These are phyloP conservation scores for Drosophila neutralis DNA, from an alignment of 2,888 invertebrate genomes.

Conservation along the genomic window DNA sequence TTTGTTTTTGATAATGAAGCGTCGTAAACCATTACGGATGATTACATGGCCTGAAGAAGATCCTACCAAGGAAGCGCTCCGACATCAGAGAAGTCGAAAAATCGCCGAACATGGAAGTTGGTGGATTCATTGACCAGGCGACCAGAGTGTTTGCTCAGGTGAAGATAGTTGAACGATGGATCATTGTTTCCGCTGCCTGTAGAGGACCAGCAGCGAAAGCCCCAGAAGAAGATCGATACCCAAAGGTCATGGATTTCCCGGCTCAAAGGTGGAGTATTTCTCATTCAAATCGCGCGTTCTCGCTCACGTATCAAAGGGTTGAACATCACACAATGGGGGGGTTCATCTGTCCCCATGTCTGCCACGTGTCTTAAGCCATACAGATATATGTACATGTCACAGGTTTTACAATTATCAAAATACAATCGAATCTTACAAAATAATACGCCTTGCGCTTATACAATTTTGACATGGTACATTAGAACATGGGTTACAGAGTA, in stretches of 20 bases:
- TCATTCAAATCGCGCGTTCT: constrained; percentile 31
- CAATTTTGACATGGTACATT: constrained; percentile 13
- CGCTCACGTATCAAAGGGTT: constrained; percentile 18
- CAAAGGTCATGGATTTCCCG: constrained; percentile 15
- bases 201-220: constrained; percentile 29
- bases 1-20: constrained; percentile 24
- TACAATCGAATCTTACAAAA: constrained; percentile 51
- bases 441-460: constrained; percentile 25
- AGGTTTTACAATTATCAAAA: constrained; percentile 50
- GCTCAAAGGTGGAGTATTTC: constrained; percentile 20
- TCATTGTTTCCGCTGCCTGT: constrained; percentile 29
- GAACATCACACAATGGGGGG: constrained; percentile 24
- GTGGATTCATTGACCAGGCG: constrained; percentile 11
- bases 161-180: constrained; percentile 37
- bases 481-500: constrained; percentile 5
- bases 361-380: constrained; percentile 27
- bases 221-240: constrained; percentile 31
- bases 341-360: constrained; percentile 20
- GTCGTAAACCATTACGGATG: constrained; percentile 26
- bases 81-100: constrained; percentile 36
- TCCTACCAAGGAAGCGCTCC: constrained; percentile 26
- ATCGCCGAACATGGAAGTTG: constrained; percentile 20
- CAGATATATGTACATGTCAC: constrained; percentile 56
- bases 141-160: constrained; percentile 19
- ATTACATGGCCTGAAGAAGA: constrained; percentile 13